Conservation (phyloP, 2,888 invertebrate species). For the Synergus japonicus region DNA sequence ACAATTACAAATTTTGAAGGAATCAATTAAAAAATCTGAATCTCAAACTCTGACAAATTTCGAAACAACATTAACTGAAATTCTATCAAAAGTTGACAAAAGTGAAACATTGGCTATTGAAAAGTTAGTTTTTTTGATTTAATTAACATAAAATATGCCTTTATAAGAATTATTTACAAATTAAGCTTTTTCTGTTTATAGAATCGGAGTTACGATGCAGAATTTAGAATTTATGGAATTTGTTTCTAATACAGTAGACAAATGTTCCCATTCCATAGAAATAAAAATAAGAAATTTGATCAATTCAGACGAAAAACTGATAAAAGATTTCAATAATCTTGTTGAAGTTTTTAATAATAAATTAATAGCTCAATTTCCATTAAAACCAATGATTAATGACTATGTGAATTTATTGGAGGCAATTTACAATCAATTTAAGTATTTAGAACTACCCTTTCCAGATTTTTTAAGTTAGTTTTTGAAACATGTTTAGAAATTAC, state of each 20-base stretch:
- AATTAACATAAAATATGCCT: neutral
- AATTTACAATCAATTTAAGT: conserved; percentile 20
- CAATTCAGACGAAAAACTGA: neutral
- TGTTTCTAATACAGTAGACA: conserved; percentile 45
- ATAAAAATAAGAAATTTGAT: conserved; percentile 18
- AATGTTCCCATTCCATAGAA: conserved; percentile 54
- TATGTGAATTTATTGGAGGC: neutral
- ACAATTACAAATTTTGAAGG: conserved; percentile 43
- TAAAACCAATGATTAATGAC: conserved; percentile 11
- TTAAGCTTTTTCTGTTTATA: conserved; percentile 5
- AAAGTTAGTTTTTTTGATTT: conserved; percentile 39
- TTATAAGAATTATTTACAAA: neutral
- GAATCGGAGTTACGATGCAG: conserved; percentile 45
- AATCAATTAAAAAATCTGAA: conserved; percentile 52
- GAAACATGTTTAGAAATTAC: neutral
- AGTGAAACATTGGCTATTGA: conserved; percentile 44
- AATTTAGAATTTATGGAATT: conserved; percentile 55
- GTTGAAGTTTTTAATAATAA: conserved; percentile 39
- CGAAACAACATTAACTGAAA: conserved; percentile 45
- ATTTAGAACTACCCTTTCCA: conserved; percentile 46
- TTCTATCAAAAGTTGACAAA: conserved; percentile 46
- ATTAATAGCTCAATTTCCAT: neutral
- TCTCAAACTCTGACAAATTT: conserved; percentile 45
- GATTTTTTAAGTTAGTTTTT: neutral
- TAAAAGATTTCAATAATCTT: neutral